phyloP scores from a whole-genome alignment of 2,888 invertebrate genomes.

The Stenchaetothrips biformis region DNA sequence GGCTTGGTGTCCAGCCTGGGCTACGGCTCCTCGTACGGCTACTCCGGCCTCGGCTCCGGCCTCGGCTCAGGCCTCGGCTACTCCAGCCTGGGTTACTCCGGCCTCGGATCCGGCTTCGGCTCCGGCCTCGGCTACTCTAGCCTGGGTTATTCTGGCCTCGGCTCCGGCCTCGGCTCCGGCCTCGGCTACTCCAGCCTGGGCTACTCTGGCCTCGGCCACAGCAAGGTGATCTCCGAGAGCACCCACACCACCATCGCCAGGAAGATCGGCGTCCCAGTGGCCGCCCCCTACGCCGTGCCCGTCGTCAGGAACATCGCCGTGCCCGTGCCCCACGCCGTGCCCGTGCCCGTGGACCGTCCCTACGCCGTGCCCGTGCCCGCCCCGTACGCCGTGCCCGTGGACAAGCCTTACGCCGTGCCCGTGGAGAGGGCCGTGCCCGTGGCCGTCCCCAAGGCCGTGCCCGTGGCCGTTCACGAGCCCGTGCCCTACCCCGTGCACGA shows the following conservation, averaged over 20 bases:
- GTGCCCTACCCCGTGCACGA: slow-evolving; percentile 3
- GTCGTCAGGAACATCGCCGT: slow-evolving; percentile 9
- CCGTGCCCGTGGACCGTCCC: slow-evolving; percentile 9
- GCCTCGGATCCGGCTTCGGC: not conserved
- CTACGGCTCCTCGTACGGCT: slow-evolving; percentile 8
- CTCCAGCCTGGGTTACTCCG: slow-evolving; percentile 11
- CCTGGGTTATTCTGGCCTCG: not conserved
- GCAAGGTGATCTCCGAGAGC: slow-evolving; percentile 3
- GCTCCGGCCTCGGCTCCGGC: slow-evolving; percentile 16
- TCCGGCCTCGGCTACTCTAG: slow-evolving; percentile 7
- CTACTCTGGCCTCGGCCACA: slow-evolving; percentile 10
- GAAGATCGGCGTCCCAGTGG: slow-evolving; percentile 15
- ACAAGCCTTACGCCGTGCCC: slow-evolving; percentile 5
- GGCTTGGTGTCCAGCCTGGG: not conserved
- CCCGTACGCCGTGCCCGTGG: slow-evolving; percentile 12
- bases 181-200: slow-evolving; percentile 14
- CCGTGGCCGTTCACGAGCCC: slow-evolving; percentile 7
- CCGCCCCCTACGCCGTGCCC: slow-evolving; percentile 13
- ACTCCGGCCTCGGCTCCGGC: slow-evolving; percentile 6
- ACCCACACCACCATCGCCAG: slow-evolving; percentile 15
- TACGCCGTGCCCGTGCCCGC: slow-evolving; percentile 19
- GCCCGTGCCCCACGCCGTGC: slow-evolving; percentile 9
- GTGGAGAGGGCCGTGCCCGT: slow-evolving; percentile 12
- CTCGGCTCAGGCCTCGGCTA: slow-evolving; percentile 17
- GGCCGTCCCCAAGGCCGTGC: not conserved